Evolutionary conservation across 2,888 invertebrate genomes (phyloP).

Genomic region (Cantharis rustica): DNA sequence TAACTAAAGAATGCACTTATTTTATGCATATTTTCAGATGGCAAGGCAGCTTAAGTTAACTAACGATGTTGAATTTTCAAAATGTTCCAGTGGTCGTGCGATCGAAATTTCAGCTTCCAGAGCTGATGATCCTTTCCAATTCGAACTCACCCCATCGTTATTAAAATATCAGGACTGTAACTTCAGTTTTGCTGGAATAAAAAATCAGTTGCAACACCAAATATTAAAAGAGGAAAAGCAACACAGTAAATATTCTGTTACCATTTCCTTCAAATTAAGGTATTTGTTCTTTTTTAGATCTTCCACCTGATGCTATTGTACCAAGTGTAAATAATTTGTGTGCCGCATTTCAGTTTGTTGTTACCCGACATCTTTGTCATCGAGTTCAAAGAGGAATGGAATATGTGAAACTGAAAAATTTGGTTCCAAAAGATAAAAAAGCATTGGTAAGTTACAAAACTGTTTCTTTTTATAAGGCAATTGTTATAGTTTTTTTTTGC

Average conservation of each 20-base stretch:
- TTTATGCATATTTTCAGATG: slow-evolving; percentile 56
- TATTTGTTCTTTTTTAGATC: slow-evolving; percentile 48
- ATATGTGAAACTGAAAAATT: slow-evolving; percentile 65
- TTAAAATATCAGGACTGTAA: slow-evolving; percentile 75
- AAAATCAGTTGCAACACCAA: slow-evolving; percentile 61
- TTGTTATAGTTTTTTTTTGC: neutral
- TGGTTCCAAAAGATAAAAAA: slow-evolving; percentile 65
- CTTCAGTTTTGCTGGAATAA: slow-evolving; percentile 89
- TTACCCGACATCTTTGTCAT: slow-evolving; percentile 79
- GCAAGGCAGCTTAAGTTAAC: slow-evolving; percentile 83
- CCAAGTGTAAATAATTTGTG: slow-evolving; percentile 81
- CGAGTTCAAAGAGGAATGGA: slow-evolving; percentile 83
- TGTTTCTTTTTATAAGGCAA: too few species aligned
- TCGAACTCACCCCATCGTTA: slow-evolving; percentile 71
- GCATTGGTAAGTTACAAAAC: slow-evolving; percentile 59
- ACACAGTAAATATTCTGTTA: slow-evolving; percentile 22
- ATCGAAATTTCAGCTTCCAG: slow-evolving; percentile 79
- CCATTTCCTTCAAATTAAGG: neutral
- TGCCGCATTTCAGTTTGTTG: slow-evolving; percentile 78
- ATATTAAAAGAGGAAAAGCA: slow-evolving; percentile 31
- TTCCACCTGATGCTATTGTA: slow-evolving; percentile 71
- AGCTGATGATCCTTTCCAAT: slow-evolving; percentile 67
- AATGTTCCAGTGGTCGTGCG: slow-evolving; percentile 81
- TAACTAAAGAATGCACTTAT: neutral
- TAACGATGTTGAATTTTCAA: slow-evolving; percentile 74